A percentile compares a stretch with the other conserved stretches of the same genome.
Evolutionary conservation across 2,113 vertebrate species (phyloP).

Genomic region (Hippocampus abdominalis): DNA sequence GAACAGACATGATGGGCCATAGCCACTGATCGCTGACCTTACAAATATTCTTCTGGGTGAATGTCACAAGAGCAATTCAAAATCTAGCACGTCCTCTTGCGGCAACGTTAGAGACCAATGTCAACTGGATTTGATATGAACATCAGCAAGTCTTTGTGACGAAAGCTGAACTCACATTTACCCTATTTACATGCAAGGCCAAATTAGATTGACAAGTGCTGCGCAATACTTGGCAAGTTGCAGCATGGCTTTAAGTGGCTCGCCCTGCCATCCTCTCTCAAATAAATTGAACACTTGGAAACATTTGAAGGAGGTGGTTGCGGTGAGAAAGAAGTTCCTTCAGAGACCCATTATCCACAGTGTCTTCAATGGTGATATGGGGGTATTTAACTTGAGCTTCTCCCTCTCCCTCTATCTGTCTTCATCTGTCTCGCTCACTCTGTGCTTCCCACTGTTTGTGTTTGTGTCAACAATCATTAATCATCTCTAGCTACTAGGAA

Average conservation of each 20-base stretch:
- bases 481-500: conserved; percentile 37
- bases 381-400: conserved; percentile 56
- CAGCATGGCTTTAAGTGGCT: background rate
- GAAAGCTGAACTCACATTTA: background rate
- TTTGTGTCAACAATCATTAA: conserved; percentile 62
- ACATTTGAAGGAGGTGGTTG: conserved; percentile 36
- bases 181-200: background rate
- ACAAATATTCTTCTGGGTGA: too few relatives aligned
- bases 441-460: conserved; percentile 51
- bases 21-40: too few relatives aligned
- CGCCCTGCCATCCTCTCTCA: conserved; percentile 9
- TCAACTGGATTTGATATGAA: background rate
- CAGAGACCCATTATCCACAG: conserved; percentile 59
- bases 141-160: background rate
- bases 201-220: background rate
- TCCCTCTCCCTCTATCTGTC: conserved; percentile 51
- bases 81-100: too few relatives aligned
- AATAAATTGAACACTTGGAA: conserved; percentile 39
- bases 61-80: too few relatives aligned
- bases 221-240: background rate
- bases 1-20: too few relatives aligned
- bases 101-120: background rate
- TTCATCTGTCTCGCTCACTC: conserved; percentile 61
- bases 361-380: conserved; percentile 52
- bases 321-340: conserved; percentile 49